Base-by-base conservation (phyloP, 2,888 invertebrate species). In the Agapostemon virescens region DNA sequence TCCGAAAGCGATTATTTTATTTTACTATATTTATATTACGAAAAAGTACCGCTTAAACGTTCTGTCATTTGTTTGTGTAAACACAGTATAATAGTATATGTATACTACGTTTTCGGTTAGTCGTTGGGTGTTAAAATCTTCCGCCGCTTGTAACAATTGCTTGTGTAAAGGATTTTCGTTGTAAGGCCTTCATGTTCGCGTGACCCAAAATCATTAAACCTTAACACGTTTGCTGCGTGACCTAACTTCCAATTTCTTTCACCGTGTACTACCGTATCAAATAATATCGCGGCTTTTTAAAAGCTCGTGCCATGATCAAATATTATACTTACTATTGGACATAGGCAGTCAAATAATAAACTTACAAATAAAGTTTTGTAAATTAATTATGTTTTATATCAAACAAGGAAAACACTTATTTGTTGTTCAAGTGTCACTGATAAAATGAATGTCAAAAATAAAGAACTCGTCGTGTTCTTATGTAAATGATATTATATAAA, bases 141-240 rank as follows among this genome's bases (percentile, higher is more conserved):
- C 15, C 55, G 2, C 2, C 6, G n/a, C 26, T 26, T 55, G 26
- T 6, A 26, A 15, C 26, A 55, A 55, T 26, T 15, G 55, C 15
- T 55, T 55, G 26, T 26, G 23, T 6, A 55, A 55, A 26, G 6
- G 26, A 55, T 23, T 13, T 55, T 26, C 15, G 26, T 26, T 55
- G 26, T 17, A 55, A 55, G 15, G 15, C 55, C 55, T 15, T 55
- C 26, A 15, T 55, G 55, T 15, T 55, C 15, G 26, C 26, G 26
- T 55, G 26, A 55, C 26, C 55, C 2, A 55, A 55, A 55, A 55
- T 55, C 26, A 26, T 55, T 55, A 55, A 67, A 42, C 26, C 55
- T 55, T 55, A 55, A 55, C 55, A 55, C 55, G 26, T 55, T 26
- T 26, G 55, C 26, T 26, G 55, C 55, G 55, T 55, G 55, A 55